Evolutionary conservation across 2,888 invertebrate genomes (phyloP).

Genomic region (Sphinx pinastri): DNA sequence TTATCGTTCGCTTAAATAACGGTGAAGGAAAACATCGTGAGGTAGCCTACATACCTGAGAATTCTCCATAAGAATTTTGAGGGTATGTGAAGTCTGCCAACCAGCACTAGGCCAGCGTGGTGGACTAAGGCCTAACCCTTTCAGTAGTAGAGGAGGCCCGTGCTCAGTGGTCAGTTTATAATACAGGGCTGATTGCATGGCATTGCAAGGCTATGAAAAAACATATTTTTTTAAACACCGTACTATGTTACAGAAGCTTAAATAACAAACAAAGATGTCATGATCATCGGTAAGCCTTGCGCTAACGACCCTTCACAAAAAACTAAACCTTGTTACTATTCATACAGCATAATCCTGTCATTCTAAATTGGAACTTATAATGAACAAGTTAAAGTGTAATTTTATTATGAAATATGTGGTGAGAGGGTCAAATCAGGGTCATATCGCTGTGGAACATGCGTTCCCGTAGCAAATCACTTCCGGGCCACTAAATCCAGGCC

Average conservation of each 20-base stretch:
- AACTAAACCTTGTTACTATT: constrained; percentile 65
- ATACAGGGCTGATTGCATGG: no score
- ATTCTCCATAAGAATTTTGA: no score
- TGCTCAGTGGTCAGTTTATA: no score
- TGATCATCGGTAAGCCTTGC: constrained; percentile 56
- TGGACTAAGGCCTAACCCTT: no score
- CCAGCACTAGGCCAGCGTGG: no score
- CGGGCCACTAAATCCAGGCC: constrained; percentile 83
- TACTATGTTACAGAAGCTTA: constrained; percentile 20
- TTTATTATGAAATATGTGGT: constrained; percentile 58
- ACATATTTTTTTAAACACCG: neutral
- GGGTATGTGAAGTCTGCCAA: no score
- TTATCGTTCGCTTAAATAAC: no score
- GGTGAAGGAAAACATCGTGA: no score
- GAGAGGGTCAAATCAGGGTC: constrained; percentile 74
- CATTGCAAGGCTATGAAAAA: neutral
- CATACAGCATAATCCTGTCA: constrained; percentile 47
- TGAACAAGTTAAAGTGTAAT: constrained; percentile 52
- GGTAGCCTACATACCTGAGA: no score
- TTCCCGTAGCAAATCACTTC: constrained; percentile 84
- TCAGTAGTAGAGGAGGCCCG: no score
- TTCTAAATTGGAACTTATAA: constrained; percentile 49
- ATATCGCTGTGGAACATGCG: constrained; percentile 74
- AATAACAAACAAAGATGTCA: constrained; percentile 38
- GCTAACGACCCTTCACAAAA: constrained; percentile 67